These are phyloP conservation scores for Tinamus guttatus DNA, from an alignment of 2,113 vertebrate genomes.

Conservation along the genomic window DNA sequence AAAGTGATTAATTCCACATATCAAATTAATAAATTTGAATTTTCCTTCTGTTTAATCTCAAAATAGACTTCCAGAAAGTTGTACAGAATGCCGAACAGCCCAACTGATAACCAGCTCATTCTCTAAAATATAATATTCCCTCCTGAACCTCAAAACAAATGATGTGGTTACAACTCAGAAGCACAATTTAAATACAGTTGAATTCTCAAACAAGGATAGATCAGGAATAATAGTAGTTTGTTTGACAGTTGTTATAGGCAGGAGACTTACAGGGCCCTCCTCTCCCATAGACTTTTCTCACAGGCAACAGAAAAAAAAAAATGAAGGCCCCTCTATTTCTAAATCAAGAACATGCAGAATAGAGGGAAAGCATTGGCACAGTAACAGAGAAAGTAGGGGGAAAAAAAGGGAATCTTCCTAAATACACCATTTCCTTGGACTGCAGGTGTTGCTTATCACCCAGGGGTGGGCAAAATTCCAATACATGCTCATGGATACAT, in stretches of 20 bases:
- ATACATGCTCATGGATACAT: background rate
- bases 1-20: background rate
- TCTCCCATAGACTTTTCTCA: background rate
- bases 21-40: background rate
- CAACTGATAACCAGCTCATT: background rate
- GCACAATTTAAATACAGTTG: background rate
- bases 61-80: background rate
- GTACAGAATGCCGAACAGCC: background rate
- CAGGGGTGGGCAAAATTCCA: background rate
- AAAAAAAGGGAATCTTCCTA: background rate
- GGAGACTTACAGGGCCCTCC: background rate
- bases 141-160: background rate
- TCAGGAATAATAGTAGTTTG: background rate
- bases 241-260: background rate
- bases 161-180: background rate
- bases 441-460: background rate
- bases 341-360: background rate
- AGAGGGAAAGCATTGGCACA: background rate
- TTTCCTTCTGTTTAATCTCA: background rate
- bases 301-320: background rate
- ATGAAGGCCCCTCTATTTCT: background rate
- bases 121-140: background rate
- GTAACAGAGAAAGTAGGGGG: no score
- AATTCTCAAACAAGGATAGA: background rate
- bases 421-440: background rate